A percentile compares a stretch with the other conserved stretches of the same genome.
These are phyloP conservation scores for Antheraea assamensis DNA, from an alignment of 2,888 invertebrate genomes.

Conservation along the genomic window DNA sequence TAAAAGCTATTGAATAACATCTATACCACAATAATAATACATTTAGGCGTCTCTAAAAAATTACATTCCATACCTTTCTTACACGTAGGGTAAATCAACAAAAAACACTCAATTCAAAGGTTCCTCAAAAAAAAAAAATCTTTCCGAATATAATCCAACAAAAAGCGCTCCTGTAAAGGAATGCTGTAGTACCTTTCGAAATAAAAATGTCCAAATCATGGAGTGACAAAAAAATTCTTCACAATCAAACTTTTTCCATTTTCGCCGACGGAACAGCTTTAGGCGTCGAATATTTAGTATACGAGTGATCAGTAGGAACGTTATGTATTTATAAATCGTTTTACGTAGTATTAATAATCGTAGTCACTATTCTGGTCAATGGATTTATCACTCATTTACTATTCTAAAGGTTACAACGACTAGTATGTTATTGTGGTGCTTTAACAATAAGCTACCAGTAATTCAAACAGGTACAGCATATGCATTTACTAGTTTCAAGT, in stretches of 20 bases:
- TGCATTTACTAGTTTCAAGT: too few relatives aligned
- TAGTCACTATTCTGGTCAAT: not conserved
- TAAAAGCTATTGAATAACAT: not conserved
- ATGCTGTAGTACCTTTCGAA: constrained; percentile 36
- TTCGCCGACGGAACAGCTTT: constrained; percentile 59
- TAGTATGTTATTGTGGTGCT: not conserved
- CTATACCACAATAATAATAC: not conserved
- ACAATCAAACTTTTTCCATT: constrained; percentile 80
- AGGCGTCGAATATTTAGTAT: constrained; percentile 42
- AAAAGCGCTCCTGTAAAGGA: constrained; percentile 30
- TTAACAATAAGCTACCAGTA: not conserved
- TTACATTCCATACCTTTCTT: not conserved
- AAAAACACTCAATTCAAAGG: constrained; percentile 27
- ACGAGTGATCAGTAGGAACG: not conserved
- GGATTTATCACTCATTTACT: not conserved
- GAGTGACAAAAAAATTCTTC: constrained; percentile 66
- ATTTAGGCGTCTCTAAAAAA: not conserved
- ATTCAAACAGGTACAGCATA: too few relatives aligned
- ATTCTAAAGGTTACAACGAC: not conserved
- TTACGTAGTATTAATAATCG: not conserved
- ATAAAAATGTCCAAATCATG: constrained; percentile 67
- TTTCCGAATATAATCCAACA: constrained; percentile 32
- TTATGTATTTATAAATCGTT: constrained; percentile 19
- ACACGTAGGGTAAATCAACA: constrained; percentile 21
- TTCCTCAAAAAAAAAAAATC: constrained; percentile 25